Evolutionary conservation across 2,797 vertebrate species (phyloP).

Genomic region (Oreortyx pictus): DNA sequence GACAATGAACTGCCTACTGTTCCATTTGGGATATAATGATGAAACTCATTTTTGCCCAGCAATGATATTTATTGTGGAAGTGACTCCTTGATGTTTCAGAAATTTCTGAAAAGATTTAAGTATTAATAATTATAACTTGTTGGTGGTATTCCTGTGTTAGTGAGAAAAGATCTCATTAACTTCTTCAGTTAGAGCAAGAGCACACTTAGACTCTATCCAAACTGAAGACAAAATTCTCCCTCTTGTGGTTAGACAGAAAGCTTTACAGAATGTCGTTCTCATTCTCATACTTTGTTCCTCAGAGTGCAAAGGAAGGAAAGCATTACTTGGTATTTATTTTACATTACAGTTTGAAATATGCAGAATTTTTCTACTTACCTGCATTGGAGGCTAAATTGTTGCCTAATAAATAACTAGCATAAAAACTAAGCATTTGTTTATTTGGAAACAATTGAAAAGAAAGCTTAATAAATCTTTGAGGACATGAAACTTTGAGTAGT

Average conservation of each 20-base stretch:
- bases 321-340: neutral
- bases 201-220: neutral
- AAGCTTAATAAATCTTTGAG: neutral
- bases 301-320: neutral
- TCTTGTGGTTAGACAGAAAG: neutral
- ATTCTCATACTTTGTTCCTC: neutral
- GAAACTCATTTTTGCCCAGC: neutral
- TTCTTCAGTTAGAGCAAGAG: neutral
- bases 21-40: neutral
- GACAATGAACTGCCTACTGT: neutral
- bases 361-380: neutral
- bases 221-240: neutral
- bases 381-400: neutral
- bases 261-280: neutral
- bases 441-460: neutral
- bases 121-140: neutral
- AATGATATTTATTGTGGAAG: neutral
- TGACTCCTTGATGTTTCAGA: neutral
- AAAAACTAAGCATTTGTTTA: neutral
- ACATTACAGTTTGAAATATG: neutral
- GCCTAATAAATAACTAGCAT: neutral
- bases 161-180: neutral
- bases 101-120: neutral
- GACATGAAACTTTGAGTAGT: neutral
- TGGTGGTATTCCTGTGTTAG: neutral